Conservation (phyloP, 2,113 vertebrate genomes). For the Gobius niger region DNA sequence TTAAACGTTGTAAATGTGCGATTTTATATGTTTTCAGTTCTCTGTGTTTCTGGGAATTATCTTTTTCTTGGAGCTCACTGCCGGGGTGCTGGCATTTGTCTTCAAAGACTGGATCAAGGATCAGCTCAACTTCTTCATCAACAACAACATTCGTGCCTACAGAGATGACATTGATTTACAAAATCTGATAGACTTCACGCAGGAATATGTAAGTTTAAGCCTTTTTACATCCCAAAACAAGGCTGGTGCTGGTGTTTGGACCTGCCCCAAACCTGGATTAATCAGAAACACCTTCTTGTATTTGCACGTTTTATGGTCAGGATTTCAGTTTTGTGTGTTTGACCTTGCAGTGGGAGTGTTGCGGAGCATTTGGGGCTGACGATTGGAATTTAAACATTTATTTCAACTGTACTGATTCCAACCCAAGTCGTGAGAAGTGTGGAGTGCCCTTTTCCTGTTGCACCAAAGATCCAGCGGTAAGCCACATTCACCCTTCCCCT, state of each 20-base stretch:
- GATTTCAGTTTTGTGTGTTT: constrained; percentile 32
- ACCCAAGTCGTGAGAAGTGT: constrained; percentile 94
- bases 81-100: constrained; percentile 95
- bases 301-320: not conserved
- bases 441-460: constrained; percentile 98
- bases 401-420: constrained; percentile 98
- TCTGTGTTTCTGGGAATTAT: constrained; percentile 98
- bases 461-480: constrained; percentile 96
- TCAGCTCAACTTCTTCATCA: constrained; percentile 98
- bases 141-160: constrained; percentile 98
- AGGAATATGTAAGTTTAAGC: constrained; percentile 92
- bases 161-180: constrained; percentile 97
- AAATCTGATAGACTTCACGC: constrained; percentile 98
- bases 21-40: constrained; percentile 79
- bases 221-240: not conserved
- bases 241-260: not conserved
- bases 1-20: not conserved
- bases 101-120: constrained; percentile 99
- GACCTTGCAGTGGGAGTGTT: constrained; percentile 92
- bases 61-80: constrained; percentile 98
- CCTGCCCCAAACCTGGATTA: too few species aligned
- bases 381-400: constrained; percentile 99
- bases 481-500: constrained; percentile 14
- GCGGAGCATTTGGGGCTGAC: constrained; percentile 94
- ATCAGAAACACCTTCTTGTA: too few species aligned